Base-by-base conservation (phyloP, 2,888 invertebrate genomes). In the Ectobius pallidus region DNA sequence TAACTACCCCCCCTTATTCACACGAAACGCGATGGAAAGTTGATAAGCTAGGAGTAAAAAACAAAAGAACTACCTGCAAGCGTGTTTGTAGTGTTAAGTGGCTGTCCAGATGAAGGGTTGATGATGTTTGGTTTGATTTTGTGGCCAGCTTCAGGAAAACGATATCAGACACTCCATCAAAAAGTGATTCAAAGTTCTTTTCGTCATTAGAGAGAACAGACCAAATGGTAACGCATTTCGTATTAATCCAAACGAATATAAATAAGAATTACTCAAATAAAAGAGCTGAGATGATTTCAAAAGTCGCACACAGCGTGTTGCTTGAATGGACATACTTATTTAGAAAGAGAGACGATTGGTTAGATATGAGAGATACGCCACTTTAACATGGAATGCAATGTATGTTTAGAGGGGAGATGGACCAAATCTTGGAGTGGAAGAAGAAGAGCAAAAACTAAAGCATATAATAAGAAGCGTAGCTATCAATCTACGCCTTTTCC, bases 11-110 rank as follows among this genome's bases (percentile, higher is more conserved):
- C n/a, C 32, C 27, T n/a, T 55, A 25, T 55, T 55, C 55, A 27
- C 55, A 55, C 55, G 55, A 25, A 25, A 4, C 3, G 58, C 58
- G 58, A 58, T 55, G 55, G n/a, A 20, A 27, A 9, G 22, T 27
- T 27, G 55, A 55, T 58, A 58, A 58, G 58, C n/a, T 30, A 58
- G 30, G 30, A 25, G 25, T 46, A 11, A 46, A 32, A 30, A 58
- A 58, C 32, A 20, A 58, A 58, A 58, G 6, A 58, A 11, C 11
- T 34, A 34, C 34, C 22, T 25, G 14, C 2, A 2, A 30, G 32
- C 58, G 58, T 58, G 58, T 58, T 58, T 58, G 58, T 58, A 58
- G 58, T 58, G 58, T 25, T 58, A 58, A 58, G 58, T 58, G 58
- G 58, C 32, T 9, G 32, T 25, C 30, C 14, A n/a, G 27, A 58